Base-by-base conservation (phyloP, 2,888 invertebrate species). In the Megalurothrips usitatus region DNA sequence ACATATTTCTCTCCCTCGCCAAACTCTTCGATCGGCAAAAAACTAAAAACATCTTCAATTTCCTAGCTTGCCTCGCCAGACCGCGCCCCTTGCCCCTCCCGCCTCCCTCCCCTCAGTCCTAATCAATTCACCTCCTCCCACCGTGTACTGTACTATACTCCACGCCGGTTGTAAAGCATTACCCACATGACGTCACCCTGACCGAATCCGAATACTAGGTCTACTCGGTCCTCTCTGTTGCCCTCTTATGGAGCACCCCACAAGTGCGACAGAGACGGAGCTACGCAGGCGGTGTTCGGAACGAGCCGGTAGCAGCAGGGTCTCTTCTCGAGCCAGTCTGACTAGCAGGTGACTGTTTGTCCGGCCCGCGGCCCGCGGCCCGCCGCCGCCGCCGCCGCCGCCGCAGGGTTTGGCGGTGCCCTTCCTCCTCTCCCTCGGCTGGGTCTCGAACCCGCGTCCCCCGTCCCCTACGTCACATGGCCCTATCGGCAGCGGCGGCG, bases 61-160 rank as follows among this genome's bases (percentile, higher is more conserved):
- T n/a, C n/a, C n/a, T n/a, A n/a, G n/a, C n/a, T n/a, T n/a, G n/a
- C n/a, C n/a, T n/a, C n/a, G n/a, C n/a, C n/a, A n/a, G n/a, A n/a
- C n/a, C n/a, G n/a, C n/a, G n/a, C n/a, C n/a, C n/a, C n/a, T n/a
- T n/a, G n/a, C n/a, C n/a, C n/a, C n/a, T n/a, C n/a, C n/a, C n/a
- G n/a, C n/a, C n/a, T 6, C 17, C 58, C 58, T 19, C 19, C 17
- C 19, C 58, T 58, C 19, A 17, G 58, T 58, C 14, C 34, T 58
- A 58, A 58, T 58, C 58, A 58, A 58, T 58, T 58, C 58, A 58
- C 58, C 58, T 19, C 58, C 11, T 58, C 58, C 58, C 58, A 58
- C 58, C 14, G 58, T 17, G 14, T 17, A 52, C 17, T 11, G 52
- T 14, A 12, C 49, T 49, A 12, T 49, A 49, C 49, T 12, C 10